Evolutionary conservation across 2,888 invertebrate genomes (phyloP).

Genomic region (Phragmatobia fuliginosa): DNA sequence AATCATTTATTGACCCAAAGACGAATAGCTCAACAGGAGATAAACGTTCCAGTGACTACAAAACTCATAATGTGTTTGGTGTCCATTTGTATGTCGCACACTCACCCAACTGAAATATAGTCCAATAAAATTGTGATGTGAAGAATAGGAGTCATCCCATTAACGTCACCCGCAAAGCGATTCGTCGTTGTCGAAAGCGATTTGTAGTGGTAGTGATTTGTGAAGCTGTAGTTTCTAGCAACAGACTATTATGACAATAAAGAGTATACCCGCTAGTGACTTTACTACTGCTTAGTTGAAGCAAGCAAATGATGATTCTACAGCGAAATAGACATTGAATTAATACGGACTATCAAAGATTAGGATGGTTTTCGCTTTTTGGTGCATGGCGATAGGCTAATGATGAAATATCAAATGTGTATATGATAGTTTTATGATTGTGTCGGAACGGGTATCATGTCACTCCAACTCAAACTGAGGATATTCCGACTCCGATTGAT

Average conservation of each 20-base stretch:
- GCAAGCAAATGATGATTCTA: not conserved
- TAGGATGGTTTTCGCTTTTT: no score
- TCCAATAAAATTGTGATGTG: slow-evolving; percentile 77
- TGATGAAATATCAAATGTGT: no score
- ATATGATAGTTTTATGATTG: no score
- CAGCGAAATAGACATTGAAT: not conserved
- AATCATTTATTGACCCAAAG: no score
- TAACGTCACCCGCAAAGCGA: slow-evolving; percentile 78
- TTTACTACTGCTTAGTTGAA: not conserved
- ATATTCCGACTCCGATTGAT: no score
- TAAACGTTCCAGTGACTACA: slow-evolving; percentile 29
- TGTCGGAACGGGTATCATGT: no score
- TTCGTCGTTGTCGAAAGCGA: slow-evolving; percentile 66
- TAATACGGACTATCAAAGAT: no score
- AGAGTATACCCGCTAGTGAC: slow-evolving; percentile 27
- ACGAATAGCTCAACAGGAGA: slow-evolving; percentile 24
- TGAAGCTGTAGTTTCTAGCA: slow-evolving; percentile 64
- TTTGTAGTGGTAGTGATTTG: slow-evolving; percentile 77
- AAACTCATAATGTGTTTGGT: slow-evolving; percentile 45
- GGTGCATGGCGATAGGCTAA: no score
- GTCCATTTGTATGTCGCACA: slow-evolving; percentile 47
- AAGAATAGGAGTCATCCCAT: slow-evolving; percentile 78
- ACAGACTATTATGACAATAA: slow-evolving; percentile 52
- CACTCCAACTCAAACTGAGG: no score
- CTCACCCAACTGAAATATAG: slow-evolving; percentile 66